phyloP scores from a whole-genome alignment of 2,113 vertebrate species.

The Rhizomys pruinosus region DNA sequence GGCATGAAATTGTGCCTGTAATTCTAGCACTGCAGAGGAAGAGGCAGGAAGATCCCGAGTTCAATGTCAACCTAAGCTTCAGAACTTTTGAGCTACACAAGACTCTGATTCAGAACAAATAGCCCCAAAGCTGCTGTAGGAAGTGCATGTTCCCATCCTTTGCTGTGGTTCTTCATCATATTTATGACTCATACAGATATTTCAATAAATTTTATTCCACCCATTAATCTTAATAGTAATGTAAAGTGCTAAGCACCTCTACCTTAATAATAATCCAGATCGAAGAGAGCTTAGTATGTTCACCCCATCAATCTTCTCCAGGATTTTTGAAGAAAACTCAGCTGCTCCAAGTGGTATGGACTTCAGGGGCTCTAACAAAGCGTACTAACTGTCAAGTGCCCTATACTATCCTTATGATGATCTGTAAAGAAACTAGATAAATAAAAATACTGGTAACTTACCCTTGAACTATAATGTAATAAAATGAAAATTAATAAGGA shows the following conservation, averaged over 20 bases:
- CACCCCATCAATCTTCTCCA: background rate
- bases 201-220: slow-evolving; percentile 5
- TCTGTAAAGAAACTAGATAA: background rate
- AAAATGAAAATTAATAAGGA: background rate
- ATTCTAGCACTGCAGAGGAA: background rate
- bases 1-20: background rate
- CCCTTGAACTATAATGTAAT: background rate
- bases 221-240: background rate
- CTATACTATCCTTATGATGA: background rate
- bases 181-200: background rate
- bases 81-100: background rate
- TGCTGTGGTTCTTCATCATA: slow-evolving; percentile 7
- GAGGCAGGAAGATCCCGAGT: background rate
- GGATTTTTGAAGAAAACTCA: background rate
- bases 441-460: background rate
- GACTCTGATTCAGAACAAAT: background rate
- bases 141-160: slow-evolving; percentile 10
- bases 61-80: background rate
- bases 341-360: background rate
- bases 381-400: background rate
- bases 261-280: slow-evolving; percentile 23
- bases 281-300: slow-evolving; percentile 26
- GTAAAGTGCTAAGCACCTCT: too few species aligned
- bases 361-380: background rate
- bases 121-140: background rate